Conservation (phyloP, 1,140 invertebrate genomes). For the Epicauta chinensis region DNA sequence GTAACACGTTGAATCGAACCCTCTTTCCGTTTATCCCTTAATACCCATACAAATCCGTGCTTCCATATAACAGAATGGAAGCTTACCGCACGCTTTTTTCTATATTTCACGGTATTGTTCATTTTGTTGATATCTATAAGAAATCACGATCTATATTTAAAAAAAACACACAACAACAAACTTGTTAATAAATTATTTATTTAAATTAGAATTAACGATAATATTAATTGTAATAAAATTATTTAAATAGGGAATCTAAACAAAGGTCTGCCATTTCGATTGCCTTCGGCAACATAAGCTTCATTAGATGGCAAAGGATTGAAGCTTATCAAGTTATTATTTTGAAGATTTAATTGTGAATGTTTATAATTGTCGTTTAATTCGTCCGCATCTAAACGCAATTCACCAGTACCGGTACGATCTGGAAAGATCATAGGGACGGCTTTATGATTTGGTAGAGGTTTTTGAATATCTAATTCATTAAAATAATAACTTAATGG, state of each 20-base stretch:
- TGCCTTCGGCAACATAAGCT: conserved; percentile 2
- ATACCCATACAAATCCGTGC: conserved; percentile 39
- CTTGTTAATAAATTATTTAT: conserved; percentile 1
- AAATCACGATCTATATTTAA: conserved; percentile 21
- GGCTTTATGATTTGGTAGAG: conserved; percentile 30
- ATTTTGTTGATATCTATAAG: conserved; percentile 31
- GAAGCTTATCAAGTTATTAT: conserved; percentile 17
- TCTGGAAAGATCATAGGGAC: conserved; percentile 41
- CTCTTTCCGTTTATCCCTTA: conserved; percentile 39
- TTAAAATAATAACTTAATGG: conserved; percentile 9
- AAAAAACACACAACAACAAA: background rate
- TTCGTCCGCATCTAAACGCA: conserved; percentile 36
- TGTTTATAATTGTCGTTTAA: conserved; percentile 11
- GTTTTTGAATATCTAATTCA: conserved; percentile 27
- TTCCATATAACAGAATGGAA: conserved; percentile 33
- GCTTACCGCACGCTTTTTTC: conserved; percentile 27
- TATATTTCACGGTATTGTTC: conserved; percentile 27
- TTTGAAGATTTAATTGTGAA: conserved; percentile 7
- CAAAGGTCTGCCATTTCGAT: conserved; percentile 2
- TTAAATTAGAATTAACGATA: background rate
- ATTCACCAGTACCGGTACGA: conserved; percentile 42
- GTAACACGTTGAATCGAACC: conserved; percentile 35
- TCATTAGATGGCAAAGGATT: background rate
- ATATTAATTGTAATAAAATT: conserved; percentile 1
- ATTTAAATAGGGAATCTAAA: conserved; percentile 6